Conservation (phyloP, 2,888 invertebrate genomes). For the Meta bourneti region DNA sequence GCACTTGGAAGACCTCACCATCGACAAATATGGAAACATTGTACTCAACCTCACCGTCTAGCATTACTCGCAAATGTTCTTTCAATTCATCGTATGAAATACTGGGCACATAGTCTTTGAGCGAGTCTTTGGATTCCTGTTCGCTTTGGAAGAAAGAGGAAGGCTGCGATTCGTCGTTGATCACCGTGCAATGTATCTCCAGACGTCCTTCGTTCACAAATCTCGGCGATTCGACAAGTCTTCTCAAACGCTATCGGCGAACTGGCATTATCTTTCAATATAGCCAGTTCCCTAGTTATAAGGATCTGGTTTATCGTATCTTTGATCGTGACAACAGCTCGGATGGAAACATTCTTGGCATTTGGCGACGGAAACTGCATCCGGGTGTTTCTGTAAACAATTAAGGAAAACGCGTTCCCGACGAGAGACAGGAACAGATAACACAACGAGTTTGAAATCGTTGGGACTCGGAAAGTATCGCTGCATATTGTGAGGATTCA, state of each 20-base stretch:
- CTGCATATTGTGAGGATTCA: too few relatives aligned
- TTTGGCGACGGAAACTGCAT: background rate
- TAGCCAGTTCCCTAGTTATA: background rate
- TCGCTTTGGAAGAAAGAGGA: background rate
- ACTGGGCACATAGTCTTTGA: slow-evolving; percentile 8
- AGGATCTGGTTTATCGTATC: slow-evolving; percentile 1
- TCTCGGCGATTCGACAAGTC: background rate
- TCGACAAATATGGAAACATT: slow-evolving; percentile 19
- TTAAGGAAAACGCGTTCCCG: slow-evolving; percentile 2
- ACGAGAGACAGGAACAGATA: slow-evolving; percentile 23
- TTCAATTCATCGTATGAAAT: slow-evolving; percentile 29
- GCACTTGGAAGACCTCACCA: slow-evolving; percentile 42
- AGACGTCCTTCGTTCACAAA: background rate
- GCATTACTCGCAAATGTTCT: slow-evolving; percentile 43
- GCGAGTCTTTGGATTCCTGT: background rate
- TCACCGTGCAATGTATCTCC: slow-evolving; percentile 40
- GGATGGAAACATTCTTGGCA: background rate
- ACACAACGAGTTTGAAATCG: slow-evolving; percentile 18
- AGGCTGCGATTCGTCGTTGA: background rate
- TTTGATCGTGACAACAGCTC: background rate
- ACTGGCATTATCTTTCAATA: slow-evolving; percentile 16
- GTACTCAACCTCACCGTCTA: slow-evolving; percentile 21
- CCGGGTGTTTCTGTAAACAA: slow-evolving; percentile 5
- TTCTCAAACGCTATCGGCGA: slow-evolving; percentile 5
- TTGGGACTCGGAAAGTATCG: slow-evolving; percentile 43